Conservation (phyloP, 2,888 invertebrate genomes). For the Empis livida region DNA sequence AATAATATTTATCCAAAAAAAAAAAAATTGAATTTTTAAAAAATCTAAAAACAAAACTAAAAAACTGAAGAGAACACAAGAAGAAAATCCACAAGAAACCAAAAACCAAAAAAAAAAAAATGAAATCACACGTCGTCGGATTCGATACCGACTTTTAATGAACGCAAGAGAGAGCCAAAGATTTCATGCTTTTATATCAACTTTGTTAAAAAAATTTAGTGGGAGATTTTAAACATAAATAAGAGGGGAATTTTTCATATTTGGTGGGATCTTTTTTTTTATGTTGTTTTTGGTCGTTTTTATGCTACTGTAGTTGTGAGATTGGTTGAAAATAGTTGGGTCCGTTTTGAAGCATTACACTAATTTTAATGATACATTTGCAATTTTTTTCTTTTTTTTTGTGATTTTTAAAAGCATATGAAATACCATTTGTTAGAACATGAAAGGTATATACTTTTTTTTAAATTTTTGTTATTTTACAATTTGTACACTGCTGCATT, state of each 20-base stretch:
- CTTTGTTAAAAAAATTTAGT: conserved; percentile 14
- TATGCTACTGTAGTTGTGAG: too few relatives aligned
- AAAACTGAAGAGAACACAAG: background rate
- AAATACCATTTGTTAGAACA: too few relatives aligned
- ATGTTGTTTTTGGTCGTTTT: too few relatives aligned
- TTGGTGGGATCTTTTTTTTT: background rate
- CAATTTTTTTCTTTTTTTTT: too few relatives aligned
- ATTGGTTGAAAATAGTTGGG: too few relatives aligned
- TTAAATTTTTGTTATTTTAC: too few relatives aligned
- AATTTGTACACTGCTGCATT: too few relatives aligned
- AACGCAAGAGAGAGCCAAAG: conserved; percentile 22
- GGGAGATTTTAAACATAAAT: conserved; percentile 14
- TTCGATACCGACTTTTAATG: conserved; percentile 21
- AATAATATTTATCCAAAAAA: background rate
- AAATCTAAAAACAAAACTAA: background rate
- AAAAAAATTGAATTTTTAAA: background rate
- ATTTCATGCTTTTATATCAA: conserved; percentile 23
- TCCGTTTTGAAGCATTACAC: too few relatives aligned
- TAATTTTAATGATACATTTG: too few relatives aligned
- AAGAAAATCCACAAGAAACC: background rate
- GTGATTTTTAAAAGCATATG: too few relatives aligned
- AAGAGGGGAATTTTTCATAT: conserved; percentile 7
- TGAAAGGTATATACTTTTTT: too few relatives aligned
- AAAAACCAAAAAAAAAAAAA: conserved; percentile 1
- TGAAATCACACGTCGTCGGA: conserved; percentile 17